Conservation (phyloP, 1,140 invertebrate genomes). For the Radopholus similis region DNA sequence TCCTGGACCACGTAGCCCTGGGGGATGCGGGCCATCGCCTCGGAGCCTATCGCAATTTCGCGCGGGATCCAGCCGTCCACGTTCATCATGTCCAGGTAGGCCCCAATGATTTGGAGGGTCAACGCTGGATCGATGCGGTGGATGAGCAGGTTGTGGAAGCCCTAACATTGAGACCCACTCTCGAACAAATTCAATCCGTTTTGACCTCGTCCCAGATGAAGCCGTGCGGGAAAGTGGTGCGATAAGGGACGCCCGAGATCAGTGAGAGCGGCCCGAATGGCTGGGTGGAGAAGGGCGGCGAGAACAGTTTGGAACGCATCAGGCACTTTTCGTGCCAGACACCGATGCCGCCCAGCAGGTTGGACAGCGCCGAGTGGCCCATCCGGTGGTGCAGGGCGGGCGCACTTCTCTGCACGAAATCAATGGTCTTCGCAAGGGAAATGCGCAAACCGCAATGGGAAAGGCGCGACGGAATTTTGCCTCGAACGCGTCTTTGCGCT, state of each 20-base stretch:
- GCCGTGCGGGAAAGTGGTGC: slow-evolving; percentile 93
- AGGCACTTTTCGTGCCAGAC: slow-evolving; percentile 25
- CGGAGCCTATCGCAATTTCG: slow-evolving; percentile 82
- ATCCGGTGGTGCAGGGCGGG: not conserved
- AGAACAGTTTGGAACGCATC: slow-evolving; percentile 68
- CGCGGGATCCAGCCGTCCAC: slow-evolving; percentile 95
- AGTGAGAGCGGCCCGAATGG: slow-evolving; percentile 85
- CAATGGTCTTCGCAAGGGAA: not conserved
- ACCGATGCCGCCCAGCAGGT: slow-evolving; percentile 85
- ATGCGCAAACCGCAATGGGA: not conserved
- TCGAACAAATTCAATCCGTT: no score
- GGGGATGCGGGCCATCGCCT: slow-evolving; percentile 70
- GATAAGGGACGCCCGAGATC: slow-evolving; percentile 86
- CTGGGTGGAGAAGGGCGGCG: not conserved
- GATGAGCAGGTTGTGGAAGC: slow-evolving; percentile 89
- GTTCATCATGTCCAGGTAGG: slow-evolving; percentile 69
- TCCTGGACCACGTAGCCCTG: slow-evolving; percentile 90
- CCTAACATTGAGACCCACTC: no score
- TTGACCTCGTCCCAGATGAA: slow-evolving; percentile 99
- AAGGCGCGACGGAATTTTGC: slow-evolving; percentile 2
- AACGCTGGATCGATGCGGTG: slow-evolving; percentile 79
- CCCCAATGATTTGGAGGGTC: slow-evolving; percentile 13
- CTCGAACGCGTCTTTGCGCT: not conserved
- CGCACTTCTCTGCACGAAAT: not conserved
- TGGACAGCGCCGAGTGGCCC: slow-evolving; percentile 72